Evolutionary conservation across 2,888 invertebrate species (phyloP), one percentile per base, ranked within the genome.

Genomic region (Belgica antarctica): DNA sequence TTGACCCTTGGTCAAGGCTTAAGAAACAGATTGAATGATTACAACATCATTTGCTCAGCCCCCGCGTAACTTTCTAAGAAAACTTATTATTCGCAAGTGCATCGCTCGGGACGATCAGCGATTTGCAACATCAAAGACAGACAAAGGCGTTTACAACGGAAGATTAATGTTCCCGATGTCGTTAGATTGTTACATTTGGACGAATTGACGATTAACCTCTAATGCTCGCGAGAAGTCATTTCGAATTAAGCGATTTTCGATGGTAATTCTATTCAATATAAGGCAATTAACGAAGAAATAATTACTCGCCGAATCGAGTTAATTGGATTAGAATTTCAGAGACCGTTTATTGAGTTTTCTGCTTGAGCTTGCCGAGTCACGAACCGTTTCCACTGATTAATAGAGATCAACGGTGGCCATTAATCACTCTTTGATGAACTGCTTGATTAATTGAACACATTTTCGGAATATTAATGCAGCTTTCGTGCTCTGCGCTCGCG

Each of bases 271-370:
- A n/a, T 24, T 22, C 24, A 24, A 62, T 17, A 1, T 4, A 31
- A n/a, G n/a, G 41, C 41, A 63, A 63, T 36, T 63, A 63, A 2
- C 24, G 19, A 10, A 3, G 52, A 8, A 34, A 34, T 8, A 8
- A 17, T 25, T 61, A 17, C n/a, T 25, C 12, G 27, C 17, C 12
- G n/a, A 19, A n/a, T 19, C n/a, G n/a, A 17, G 31, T 62, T 63
- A 63, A 63, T 63, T 63, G 12, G 63, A 63, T 63, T 36, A 63
- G 2, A 62, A 28, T 62, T 17, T 62, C 19, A 25, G 3, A 12
- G 10, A 59, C 24, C 52, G 10, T 34, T 46, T 46, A 46, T 46
- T 8, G n/a, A 62, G 28, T 62, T 62, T 63, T 63, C 63, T 24
- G 31, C 63, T 41, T 63, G 63, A 63, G 34, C 41, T 41, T n/a